A percentile compares a stretch with the other conserved stretches of the same genome.
Conservation (phyloP, 1,140 invertebrate genomes). For the Dinoponera quadriceps region DNA sequence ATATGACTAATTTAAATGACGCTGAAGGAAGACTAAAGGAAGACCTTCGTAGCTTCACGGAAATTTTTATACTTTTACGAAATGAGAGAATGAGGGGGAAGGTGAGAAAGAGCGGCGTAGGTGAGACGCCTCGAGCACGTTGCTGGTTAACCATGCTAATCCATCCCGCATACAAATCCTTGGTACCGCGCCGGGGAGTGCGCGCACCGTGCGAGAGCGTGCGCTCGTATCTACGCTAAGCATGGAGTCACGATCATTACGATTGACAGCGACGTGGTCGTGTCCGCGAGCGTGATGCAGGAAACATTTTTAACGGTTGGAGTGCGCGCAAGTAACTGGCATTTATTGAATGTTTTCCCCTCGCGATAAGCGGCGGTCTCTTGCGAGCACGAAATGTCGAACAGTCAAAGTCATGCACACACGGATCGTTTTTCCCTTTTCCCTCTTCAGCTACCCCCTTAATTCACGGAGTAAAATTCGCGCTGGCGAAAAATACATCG, state of each 20-base stretch:
- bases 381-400: neutral
- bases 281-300: slow-evolving; percentile 16
- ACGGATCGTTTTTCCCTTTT: too few relatives aligned
- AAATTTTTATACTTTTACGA: too few relatives aligned
- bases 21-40: too few relatives aligned
- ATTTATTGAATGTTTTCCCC: slow-evolving; percentile 21
- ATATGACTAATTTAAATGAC: too few relatives aligned
- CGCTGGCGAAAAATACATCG: too few relatives aligned
- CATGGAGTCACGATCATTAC: slow-evolving; percentile 38
- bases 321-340: neutral
- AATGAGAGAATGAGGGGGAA: too few relatives aligned
- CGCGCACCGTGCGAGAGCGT: neutral
- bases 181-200: neutral
- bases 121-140: slow-evolving; percentile 8
- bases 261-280: slow-evolving; percentile 26
- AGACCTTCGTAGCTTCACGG: too few relatives aligned
- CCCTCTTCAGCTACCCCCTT: too few relatives aligned
- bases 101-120: neutral
- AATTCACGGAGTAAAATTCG: too few relatives aligned
- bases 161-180: slow-evolving; percentile 28
- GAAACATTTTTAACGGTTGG: slow-evolving; percentile 36
- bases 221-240: neutral
- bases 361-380: neutral
- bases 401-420: neutral
- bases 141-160: slow-evolving; percentile 35